A percentile compares a stretch with the other conserved stretches of the same genome.
Evolutionary conservation across 2,113 vertebrate genomes (phyloP).

Genomic region (Nicator chloris): DNA sequence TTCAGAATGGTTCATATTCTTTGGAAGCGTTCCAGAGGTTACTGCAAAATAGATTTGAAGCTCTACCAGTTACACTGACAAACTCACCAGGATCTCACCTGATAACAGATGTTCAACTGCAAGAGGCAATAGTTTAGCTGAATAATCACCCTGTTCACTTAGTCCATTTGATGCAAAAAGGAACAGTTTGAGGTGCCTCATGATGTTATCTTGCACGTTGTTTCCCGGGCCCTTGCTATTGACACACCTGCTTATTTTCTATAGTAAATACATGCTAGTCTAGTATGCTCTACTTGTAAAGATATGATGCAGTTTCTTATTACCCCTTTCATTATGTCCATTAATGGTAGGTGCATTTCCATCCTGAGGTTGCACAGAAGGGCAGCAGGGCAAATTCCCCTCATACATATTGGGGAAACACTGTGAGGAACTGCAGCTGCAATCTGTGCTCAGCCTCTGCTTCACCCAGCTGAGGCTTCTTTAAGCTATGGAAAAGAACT

Average conservation of each 20-base stretch:
- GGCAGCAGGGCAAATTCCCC: not conserved
- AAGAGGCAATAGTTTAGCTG: not conserved
- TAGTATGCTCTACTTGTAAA: not conserved
- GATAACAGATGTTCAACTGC: not conserved
- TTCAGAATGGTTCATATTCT: not conserved
- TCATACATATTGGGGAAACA: not conserved
- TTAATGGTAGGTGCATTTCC: not conserved
- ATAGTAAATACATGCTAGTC: not conserved
- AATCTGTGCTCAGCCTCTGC: not conserved
- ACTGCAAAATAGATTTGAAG: not conserved
- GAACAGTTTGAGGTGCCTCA: not conserved
- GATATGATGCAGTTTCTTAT: not conserved
- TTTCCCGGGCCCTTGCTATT: not conserved
- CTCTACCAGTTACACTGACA: not conserved
- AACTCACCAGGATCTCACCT: not conserved
- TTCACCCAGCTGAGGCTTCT: not conserved
- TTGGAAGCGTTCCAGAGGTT: slow-evolving; percentile 13
- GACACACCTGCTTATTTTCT: not conserved
- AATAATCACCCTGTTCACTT: not conserved
- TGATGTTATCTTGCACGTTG: not conserved
- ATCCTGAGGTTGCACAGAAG: not conserved
- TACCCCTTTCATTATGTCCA: not conserved
- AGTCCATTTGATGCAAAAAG: not conserved
- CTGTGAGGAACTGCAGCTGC: not conserved
- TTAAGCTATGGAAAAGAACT: not conserved